phyloP scores from a whole-genome alignment of 2,888 invertebrate species.

The Eudasyphora cyanicolor region DNA sequence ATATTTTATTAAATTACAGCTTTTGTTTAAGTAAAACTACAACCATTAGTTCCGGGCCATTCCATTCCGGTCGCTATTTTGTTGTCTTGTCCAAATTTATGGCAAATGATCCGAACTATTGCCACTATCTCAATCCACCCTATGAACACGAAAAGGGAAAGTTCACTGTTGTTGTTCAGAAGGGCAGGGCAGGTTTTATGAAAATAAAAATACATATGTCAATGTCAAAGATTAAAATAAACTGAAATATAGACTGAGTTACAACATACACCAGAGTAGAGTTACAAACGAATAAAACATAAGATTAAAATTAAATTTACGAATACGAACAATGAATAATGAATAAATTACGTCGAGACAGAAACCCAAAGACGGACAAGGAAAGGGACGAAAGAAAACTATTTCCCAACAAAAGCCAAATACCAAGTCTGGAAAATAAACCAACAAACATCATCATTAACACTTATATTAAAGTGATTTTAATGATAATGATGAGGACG shows the following conservation, averaged over 20 bases:
- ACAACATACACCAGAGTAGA: no score
- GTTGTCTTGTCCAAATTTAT: background rate
- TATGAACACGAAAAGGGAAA: no score
- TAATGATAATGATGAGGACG: constrained; percentile 25
- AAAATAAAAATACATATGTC: constrained; percentile 52
- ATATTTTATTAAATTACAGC: background rate
- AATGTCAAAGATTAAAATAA: constrained; percentile 55
- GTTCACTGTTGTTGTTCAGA: background rate
- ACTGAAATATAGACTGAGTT: no score
- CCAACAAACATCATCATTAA: constrained; percentile 37
- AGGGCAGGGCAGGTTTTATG: background rate
- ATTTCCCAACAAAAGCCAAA: background rate
- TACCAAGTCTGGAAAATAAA: no score
- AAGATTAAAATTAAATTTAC: constrained; percentile 35
- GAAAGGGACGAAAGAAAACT: background rate
- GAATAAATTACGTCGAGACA: constrained; percentile 34
- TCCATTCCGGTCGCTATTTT: background rate
- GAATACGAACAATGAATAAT: no score
- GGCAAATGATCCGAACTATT: background rate
- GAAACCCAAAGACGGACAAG: background rate
- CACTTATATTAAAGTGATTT: constrained; percentile 43
- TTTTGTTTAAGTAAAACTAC: no score
- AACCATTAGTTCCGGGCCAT: no score
- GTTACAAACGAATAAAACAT: constrained; percentile 9
- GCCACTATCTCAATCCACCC: background rate